Evolutionary conservation across 2,888 invertebrate species (phyloP), one percentile per base, ranked within the genome.

Genomic region (Griposia aprilina): DNA sequence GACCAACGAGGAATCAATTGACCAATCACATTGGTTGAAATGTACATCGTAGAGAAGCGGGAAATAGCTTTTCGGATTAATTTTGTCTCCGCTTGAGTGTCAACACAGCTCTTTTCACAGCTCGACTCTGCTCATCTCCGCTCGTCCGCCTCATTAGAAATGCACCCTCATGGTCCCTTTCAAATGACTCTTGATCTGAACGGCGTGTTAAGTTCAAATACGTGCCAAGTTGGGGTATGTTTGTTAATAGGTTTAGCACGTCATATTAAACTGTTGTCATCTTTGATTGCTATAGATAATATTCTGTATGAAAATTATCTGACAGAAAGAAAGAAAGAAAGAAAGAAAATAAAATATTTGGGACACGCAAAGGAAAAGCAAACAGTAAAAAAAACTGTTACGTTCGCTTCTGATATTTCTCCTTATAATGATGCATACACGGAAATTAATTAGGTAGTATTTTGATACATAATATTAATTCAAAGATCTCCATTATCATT

Each of bases 191-290:
- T 65, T 57, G 63, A 50, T 50, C 10, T 26, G 55, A 67, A 36
- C 48, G 50, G 52, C 36, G 5, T 68, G 8, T 76, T 60, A 41
- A 76, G 77, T 63, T 55, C 23, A 57, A 57, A 69, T 65, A 36
- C 23, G 41, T 65, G 41, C 50, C 63, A 65, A 57, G 26, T 77
- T 26, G 13, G 30, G n/a, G 15, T 52, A 36, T 62, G 26, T 41
- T 30, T 41, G 13, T 52, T 45, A n/a, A 57, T 55, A 36, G 48
- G 63, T 57, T 57, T 63, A 26, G 36, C 48, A 55, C 23, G 52
- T 52, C 75, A n/a, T 60, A 41, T 26, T 48, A 41, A 41, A 10
- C 20, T 30, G 17, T 52, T 60, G 41, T n/a, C 23, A 20, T 41
- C 0, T 65, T 50, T 36, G 11, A 57, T 66, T 50, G 36, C 15